Conservation (phyloP, 2,113 vertebrate genomes). For the Acrocephalus kingi region DNA sequence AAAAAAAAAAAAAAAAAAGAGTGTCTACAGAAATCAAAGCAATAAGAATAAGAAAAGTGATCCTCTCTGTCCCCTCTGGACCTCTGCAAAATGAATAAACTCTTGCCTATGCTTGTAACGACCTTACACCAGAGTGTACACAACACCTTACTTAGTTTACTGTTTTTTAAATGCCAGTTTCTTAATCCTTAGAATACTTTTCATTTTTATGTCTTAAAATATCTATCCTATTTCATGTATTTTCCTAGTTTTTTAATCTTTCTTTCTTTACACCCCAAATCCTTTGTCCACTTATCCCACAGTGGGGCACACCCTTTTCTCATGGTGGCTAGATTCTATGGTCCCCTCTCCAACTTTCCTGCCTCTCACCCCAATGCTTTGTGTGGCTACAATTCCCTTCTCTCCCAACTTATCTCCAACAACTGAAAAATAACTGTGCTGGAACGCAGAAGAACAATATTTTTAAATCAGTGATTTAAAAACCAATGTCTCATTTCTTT, state of each 20-base stretch:
- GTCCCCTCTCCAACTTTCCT: neutral
- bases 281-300: neutral
- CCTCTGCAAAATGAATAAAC: neutral
- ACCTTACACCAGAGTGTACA: neutral
- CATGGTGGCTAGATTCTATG: rapidly evolving
- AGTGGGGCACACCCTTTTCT: neutral
- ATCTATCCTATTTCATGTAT: neutral
- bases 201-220: neutral
- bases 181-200: neutral
- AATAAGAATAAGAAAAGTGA: neutral
- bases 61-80: neutral
- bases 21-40: neutral
- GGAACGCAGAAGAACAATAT: neutral
- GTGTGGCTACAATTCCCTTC: neutral
- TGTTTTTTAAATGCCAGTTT: neutral
- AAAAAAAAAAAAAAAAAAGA: neutral
- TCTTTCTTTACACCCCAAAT: neutral
- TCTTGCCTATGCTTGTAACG: neutral
- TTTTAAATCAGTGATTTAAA: neutral
- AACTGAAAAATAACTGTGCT: neutral
- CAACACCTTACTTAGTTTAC: neutral
- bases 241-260: neutral
- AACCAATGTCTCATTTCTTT: neutral
- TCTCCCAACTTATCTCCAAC: neutral
- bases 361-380: neutral